Evolutionary conservation across 1,140 invertebrate species (phyloP).

Genomic region (Triops longicaudatus): DNA sequence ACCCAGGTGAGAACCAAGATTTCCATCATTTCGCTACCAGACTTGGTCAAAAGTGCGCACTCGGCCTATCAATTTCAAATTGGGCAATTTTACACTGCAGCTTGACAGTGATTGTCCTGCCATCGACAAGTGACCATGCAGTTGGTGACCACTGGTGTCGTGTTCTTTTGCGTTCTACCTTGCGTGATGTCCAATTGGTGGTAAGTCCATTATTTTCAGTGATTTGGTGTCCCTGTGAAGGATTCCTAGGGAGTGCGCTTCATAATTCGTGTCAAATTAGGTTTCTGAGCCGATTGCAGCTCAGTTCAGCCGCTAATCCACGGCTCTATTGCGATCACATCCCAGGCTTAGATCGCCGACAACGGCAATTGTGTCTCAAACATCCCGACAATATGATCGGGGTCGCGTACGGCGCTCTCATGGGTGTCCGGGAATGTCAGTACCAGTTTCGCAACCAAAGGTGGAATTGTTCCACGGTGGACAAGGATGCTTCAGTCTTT

Average conservation of each 20-base stretch:
- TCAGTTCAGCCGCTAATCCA: conserved; percentile 35
- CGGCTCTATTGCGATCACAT: conserved; percentile 42
- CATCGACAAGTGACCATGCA: background rate
- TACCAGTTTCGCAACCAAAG: conserved; percentile 66
- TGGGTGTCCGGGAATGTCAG: conserved; percentile 62
- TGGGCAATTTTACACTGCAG: too few relatives aligned
- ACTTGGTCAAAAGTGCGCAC: conserved; percentile 4
- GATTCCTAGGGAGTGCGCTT: too few relatives aligned
- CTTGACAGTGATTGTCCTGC: too few relatives aligned
- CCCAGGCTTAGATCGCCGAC: conserved; percentile 39
- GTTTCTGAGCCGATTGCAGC: conserved; percentile 33
- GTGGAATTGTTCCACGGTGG: conserved; percentile 81
- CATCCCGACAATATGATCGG: conserved; percentile 74
- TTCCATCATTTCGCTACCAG: conserved; percentile 1
- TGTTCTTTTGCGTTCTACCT: background rate
- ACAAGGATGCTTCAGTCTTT: conserved; percentile 59
- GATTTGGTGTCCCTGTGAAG: too few relatives aligned
- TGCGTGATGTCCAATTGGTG: background rate
- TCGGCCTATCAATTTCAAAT: background rate
- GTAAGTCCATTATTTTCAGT: background rate
- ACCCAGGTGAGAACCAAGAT: background rate
- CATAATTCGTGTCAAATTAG: conserved; percentile 21
- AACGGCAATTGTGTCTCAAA: conserved; percentile 38
- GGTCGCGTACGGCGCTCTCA: conserved; percentile 69
- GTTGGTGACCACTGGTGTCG: background rate